A percentile compares a stretch with the other conserved stretches of the same genome.
Conservation (phyloP, 2,113 vertebrate genomes). For the Eleginops maclovinus region DNA sequence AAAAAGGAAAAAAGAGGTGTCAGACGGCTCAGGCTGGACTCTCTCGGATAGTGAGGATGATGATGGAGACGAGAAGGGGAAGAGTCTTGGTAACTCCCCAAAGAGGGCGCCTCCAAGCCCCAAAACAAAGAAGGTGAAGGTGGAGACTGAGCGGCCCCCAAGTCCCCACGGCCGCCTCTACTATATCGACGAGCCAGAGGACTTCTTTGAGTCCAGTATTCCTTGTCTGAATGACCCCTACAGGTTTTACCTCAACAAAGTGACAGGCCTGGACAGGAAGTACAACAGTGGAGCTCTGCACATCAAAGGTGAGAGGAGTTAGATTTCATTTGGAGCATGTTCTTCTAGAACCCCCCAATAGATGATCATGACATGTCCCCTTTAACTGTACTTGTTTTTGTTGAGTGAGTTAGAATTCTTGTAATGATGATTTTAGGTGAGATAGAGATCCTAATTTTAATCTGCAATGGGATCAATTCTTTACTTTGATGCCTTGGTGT, state of each 20-base stretch:
- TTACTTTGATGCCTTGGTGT: no score
- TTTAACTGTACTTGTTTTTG: not conserved
- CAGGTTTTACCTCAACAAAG: constrained; percentile 95
- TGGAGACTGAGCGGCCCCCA: constrained; percentile 64
- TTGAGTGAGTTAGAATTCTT: not conserved
- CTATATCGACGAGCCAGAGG: constrained; percentile 75
- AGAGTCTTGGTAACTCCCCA: constrained; percentile 5
- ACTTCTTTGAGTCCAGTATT: constrained; percentile 87
- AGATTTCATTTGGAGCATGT: not conserved
- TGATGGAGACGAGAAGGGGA: constrained; percentile 36
- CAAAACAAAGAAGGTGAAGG: constrained; percentile 73
- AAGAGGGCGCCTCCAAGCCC: constrained; percentile 65
- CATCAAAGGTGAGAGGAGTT: constrained; percentile 87
- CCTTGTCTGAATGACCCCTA: constrained; percentile 85
- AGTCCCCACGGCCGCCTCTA: constrained; percentile 67
- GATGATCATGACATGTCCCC: no score
- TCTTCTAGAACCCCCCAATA: no score
- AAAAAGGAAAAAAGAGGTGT: constrained; percentile 82
- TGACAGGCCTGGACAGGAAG: constrained; percentile 89
- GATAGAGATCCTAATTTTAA: no score
- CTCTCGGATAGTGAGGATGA: constrained; percentile 94
- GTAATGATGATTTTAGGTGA: no score
- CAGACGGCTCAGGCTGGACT: constrained; percentile 90
- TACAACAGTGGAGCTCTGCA: constrained; percentile 93
- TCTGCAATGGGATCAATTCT: no score